Conservation (phyloP, 2,113 vertebrate genomes). For the Mobula birostris region DNA sequence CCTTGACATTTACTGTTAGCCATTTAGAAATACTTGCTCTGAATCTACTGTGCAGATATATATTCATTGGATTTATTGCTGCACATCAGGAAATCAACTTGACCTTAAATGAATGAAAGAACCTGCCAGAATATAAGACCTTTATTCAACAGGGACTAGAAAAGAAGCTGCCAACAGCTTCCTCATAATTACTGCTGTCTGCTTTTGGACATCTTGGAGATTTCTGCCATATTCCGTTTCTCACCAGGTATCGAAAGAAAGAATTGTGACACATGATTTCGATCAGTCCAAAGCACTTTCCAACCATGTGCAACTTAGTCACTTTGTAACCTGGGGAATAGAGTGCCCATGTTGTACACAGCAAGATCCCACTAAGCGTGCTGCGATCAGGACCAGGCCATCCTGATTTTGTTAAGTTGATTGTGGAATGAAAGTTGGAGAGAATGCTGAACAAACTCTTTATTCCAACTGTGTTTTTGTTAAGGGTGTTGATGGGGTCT, state of each 20-base stretch:
- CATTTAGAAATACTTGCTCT: neutral
- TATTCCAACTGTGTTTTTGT: neutral
- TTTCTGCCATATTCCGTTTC: neutral
- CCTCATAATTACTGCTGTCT: neutral
- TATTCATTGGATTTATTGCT: constrained; percentile 18
- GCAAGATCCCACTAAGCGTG: neutral
- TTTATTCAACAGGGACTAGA: neutral
- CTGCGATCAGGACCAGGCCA: neutral
- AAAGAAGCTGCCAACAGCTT: neutral
- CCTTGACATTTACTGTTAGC: constrained; percentile 15
- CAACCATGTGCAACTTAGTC: neutral
- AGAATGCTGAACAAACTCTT: too few species aligned
- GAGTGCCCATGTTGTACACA: neutral
- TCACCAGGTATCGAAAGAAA: neutral
- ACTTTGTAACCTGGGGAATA: neutral
- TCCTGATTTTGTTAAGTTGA: neutral
- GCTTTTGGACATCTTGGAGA: neutral
- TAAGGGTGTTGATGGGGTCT: neutral
- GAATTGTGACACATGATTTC: neutral
- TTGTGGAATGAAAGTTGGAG: neutral
- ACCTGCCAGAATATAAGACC: neutral
- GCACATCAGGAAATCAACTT: neutral
- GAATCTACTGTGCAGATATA: neutral
- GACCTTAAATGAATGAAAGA: neutral
- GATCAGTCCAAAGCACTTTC: neutral